Evolutionary conservation across 23 tunicate genomes (phyloP), one percentile per base, ranked within the genome.

Genomic region (Trididemnum nubilum): DNA sequence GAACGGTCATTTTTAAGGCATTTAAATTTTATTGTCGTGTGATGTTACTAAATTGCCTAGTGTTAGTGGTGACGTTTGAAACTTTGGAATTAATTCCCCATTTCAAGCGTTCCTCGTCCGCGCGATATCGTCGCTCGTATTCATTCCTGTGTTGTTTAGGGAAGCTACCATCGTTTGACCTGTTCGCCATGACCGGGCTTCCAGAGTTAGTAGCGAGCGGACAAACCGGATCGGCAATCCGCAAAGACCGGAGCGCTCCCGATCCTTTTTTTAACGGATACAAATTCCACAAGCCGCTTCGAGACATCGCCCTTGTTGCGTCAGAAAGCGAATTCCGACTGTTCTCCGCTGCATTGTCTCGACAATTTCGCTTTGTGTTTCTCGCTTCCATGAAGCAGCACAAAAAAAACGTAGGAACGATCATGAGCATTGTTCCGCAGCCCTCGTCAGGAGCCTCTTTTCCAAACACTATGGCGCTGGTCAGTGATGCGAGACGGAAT

Each of bases 311-410:
- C 26, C 82, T 74, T 35, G 69, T 61, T 1, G 32, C 91, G 9
- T 35, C 85, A 5, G 82, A 64, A 1, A 22, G 58, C 34, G 51
- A 73, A 30, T 87, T 81, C 57, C 34, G 69, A n/a, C 44, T 67
- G 26, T 50, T 87, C 19, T 12, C 82, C 36, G 72, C 86, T 9
- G 63, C 86, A 9, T 77, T 87, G 36, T 64, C 77, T 15, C 59
- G 64, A 30, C 36, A 30, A 2, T 3, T 26, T 7, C 64, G 77
- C 0, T 87, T 87, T 78, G 63, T 54, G 3, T 67, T 87, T 33
- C 70, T 25, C 38, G 86, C 92, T 33, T 63, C 85, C 0, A 0
- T 87, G 26, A 87, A 87, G 72, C 92, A 87, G 69, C 51, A 54
- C 34, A 31, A 31, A 1, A 81, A 75, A 36, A 87, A 87, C 77